Base-by-base conservation (phyloP, 2,888 invertebrate species). In the Agriopis aurantiaria region DNA sequence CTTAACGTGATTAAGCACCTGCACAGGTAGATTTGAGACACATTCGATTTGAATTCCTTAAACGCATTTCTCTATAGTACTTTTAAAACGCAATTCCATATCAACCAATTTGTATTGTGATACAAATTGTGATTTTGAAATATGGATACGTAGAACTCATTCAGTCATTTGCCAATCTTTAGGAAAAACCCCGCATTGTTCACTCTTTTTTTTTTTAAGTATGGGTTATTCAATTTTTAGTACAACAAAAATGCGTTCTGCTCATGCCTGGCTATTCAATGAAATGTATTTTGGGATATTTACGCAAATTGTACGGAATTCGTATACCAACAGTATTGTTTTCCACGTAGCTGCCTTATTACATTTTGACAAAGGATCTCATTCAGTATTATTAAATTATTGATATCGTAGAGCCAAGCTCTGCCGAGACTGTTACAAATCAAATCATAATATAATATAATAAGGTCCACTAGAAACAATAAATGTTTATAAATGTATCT, bases 231-330 rank as follows among this genome's bases (percentile, higher is more conserved):
- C 57, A 52, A 64, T 68, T 65, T 80, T 79, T 78, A 82, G 78
- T 76, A 75, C 72, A 77, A 74, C 48, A 60, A 59, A 45, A 52
- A 52, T 2, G 33, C 68, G 72, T 74, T 71, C 71, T 76, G 78
- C 82, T 80, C 80, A 80, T 80, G 83, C 43, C 48, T 76, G 71
- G 71, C 69, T 60, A 71, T 74, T 80, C 80, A 82, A 83, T 82
- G 77, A 80, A 81, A 79, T 79, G 78, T 81, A 80, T 82, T 82
- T 81, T 75, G 76, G 67, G 76, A 78, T 70, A 53, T 59, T 59
- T 68, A 43, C 60, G 53, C 14, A 17, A 56, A 78, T 80, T 77
- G 72, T 77, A 80, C 52, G 53, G 43, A 41, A n/a, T 49, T 56
- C 23, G 9, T 43, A 78, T 77, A 65, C 0, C 12, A 40, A 68